Evolutionary conservation across 2,797 vertebrate species (phyloP), one percentile per base, ranked within the genome.

Genomic region (Pangasius krempfi): DNA sequence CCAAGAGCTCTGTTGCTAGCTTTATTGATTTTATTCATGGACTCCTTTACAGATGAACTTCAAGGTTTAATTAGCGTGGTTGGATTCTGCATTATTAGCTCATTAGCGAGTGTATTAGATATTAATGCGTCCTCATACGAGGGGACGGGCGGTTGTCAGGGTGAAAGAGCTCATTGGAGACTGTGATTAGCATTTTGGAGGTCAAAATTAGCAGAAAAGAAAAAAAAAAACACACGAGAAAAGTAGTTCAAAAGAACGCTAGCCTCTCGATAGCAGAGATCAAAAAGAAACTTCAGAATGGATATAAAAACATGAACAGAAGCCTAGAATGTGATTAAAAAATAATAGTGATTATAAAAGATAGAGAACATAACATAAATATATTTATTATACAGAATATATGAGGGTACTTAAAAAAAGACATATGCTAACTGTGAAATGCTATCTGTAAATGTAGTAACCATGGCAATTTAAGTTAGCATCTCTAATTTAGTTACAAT

Each of bases 21-120:
- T 87, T 91, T 92, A 93, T 95, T 93, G 93, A 94, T 95, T 95
- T 95, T 94, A 94, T 94, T 94, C 93, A 94, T 91, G 83, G 83
- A 84, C 66, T 84, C 30, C 50, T 13, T 84, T 87, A 93, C 94
- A 94, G 92, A 83, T 47, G 92, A 92, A 92, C 93, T 91, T 92
- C 92, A 91, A 90, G 91, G 92, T 92, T 91, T 95, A 94, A 96
- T 95, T 94, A 94, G 92, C 88, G 88, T 87, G 91, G 91, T 85
- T 88, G 87, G 93, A 89, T 94, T 91, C 95, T 95, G 92, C 91
- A 94, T 95, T 89, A 95, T 94, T 86, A 89, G 84, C 92, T 89
- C 87, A 88, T 93, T 89, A 93, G 90, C 33, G 83, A 64, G 66
- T 33, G 30, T 70, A 70, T 70, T 50, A 84, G 64, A 93, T 89